Conservation (phyloP, 1,140 invertebrate genomes). For the Linepithema humile region DNA sequence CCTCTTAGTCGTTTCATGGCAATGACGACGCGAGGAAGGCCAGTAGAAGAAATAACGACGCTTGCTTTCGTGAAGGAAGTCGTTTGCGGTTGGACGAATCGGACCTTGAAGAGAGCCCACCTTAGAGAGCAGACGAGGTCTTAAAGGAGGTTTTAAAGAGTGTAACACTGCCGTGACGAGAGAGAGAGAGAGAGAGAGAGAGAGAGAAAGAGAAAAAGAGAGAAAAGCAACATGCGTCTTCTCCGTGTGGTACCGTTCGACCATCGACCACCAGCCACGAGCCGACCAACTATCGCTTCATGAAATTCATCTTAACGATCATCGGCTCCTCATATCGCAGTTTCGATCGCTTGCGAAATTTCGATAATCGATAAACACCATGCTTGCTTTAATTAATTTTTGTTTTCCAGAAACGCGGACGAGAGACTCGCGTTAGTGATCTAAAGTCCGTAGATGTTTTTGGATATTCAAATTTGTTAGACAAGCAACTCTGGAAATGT, state of each 20-base stretch:
- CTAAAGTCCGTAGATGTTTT: too few relatives aligned
- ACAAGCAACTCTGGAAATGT: too few relatives aligned
- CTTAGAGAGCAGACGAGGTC: constrained; percentile 19
- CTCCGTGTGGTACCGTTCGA: constrained; percentile 61
- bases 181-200: background rate
- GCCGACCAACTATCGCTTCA: constrained; percentile 26
- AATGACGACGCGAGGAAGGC: constrained; percentile 11
- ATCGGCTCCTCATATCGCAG: background rate
- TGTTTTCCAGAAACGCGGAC: too few relatives aligned
- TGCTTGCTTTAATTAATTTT: background rate
- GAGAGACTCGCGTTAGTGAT: too few relatives aligned
- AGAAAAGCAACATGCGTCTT: constrained; percentile 1
- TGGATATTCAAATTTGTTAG: background rate
- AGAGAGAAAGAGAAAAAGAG: background rate
- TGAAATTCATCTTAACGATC: constrained; percentile 41
- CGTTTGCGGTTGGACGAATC: constrained; percentile 63
- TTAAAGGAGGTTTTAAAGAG: constrained; percentile 39
- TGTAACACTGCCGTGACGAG: background rate
- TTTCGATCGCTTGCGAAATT: background rate
- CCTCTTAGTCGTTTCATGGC: background rate
- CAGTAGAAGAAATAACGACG: constrained; percentile 15
- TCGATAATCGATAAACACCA: background rate
- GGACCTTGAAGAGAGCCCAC: constrained; percentile 55
- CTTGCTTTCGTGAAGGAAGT: constrained; percentile 57
- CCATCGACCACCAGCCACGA: constrained; percentile 25